Evolutionary conservation across 2,113 vertebrate species (phyloP), one percentile per base, ranked within the genome.

Genomic region (Chionis minor): DNA sequence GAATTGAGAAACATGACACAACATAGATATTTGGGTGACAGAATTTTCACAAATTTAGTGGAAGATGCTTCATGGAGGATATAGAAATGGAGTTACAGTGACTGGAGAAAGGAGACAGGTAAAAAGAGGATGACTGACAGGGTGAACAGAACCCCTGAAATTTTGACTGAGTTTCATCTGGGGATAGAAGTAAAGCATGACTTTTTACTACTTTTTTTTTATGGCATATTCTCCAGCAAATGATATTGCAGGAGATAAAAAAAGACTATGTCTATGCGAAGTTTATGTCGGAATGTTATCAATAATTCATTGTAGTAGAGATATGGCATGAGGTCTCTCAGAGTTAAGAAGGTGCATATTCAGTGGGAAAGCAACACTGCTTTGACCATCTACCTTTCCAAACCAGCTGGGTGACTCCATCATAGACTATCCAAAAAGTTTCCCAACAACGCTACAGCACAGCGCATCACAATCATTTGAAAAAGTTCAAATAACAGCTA

Each of bases 311-410:
- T 62, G 58, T 17, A 59, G 32, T 4, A 71, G 30, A 52, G 8
- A 5, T 17, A 33, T 5, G 17, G 22, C 14, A 32, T 0, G 0
- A 52, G 7, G 10, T 51, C 4, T 66, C 40, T 79, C 35, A 0
- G 1, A 44, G 5, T 18, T 61, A 20, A 61, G 38, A 28, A 81
- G 14, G 12, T 65, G 9, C 1, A 6, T 28, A 38, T 44, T 63
- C 73, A 51, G 8, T 30, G 52, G 26, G 28, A 91, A 47, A 10
- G 14, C 23, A 86, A 23, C 17, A 18, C n/a, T 74, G 20, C n/a
- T 86, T 77, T 66, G 42, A 35, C 6, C 38, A 89, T 24, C 8
- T 22, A 4, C 11, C 19, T 56, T 70, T 83, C 33, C 55, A 84
- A 40, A 78, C 8, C 15, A 9, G 4, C 8, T 65, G 14, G 1